phyloP scores from a whole-genome alignment of 1,140 invertebrate genomes.

The Luehdorfia chinensis region DNA sequence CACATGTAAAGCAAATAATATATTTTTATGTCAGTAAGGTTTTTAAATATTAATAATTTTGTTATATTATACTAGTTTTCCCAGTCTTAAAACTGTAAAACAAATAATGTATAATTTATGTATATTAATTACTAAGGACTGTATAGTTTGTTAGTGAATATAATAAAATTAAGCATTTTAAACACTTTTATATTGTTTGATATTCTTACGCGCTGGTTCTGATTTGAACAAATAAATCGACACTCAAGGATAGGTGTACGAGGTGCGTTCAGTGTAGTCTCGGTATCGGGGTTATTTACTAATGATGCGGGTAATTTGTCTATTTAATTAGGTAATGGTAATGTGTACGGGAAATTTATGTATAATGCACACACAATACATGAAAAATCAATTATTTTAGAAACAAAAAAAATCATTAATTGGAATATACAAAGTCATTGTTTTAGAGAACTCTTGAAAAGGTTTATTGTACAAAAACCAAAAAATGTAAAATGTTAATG shows the following conservation, averaged over 20 bases:
- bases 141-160: constrained; percentile 2
- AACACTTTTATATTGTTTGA: background rate
- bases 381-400: too few species aligned
- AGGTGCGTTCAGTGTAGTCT: background rate
- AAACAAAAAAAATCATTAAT: too few species aligned
- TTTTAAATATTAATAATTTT: background rate
- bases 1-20: background rate
- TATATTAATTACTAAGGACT: background rate
- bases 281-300: background rate
- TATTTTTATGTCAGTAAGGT: background rate
- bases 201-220: too few species aligned
- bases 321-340: too few species aligned
- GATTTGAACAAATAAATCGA: background rate
- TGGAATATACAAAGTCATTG: too few species aligned
- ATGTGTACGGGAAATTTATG: too few species aligned
- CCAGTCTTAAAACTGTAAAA: background rate
- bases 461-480: too few species aligned
- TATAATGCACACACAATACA: too few species aligned
- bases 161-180: constrained; percentile 9
- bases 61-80: background rate
- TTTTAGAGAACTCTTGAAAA: too few species aligned
- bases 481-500: too few species aligned
- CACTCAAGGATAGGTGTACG: background rate
- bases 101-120: background rate
- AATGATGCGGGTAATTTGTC: too few species aligned